These are phyloP conservation scores for Ctenomys sociabilis DNA, from an alignment of 2,113 vertebrate genomes.

Conservation along the genomic window DNA sequence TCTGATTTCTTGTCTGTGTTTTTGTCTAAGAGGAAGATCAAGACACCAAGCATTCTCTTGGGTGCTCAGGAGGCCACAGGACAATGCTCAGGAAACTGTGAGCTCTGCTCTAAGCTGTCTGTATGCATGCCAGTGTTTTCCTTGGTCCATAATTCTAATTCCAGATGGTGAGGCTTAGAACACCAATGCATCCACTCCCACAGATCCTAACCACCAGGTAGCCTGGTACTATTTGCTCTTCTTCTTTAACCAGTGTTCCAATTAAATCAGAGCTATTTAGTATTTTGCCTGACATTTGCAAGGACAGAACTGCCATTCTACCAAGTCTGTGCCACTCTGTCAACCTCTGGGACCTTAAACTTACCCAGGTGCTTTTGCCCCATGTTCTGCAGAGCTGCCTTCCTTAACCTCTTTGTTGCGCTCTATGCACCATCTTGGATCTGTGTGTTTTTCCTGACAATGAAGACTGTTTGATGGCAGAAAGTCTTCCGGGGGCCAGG, in stretches of 20 bases:
- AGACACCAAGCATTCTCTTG: background rate
- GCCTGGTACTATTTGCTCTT: background rate
- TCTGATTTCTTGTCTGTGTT: background rate
- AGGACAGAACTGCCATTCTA: background rate
- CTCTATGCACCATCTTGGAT: fast-evolving
- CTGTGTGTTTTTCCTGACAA: no score
- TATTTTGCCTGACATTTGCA: background rate
- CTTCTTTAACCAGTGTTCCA: background rate
- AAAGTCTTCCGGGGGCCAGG: background rate
- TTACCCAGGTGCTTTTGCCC: fast-evolving
- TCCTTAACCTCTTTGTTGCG: no score
- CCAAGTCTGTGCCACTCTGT: fast-evolving
- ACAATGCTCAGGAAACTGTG: background rate
- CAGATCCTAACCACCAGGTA: no score
- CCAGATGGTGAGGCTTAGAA: background rate
- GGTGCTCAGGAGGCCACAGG: background rate
- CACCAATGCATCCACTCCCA: fast-evolving
- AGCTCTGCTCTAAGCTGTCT: no score
- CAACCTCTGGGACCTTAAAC: fast-evolving
- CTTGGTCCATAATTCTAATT: background rate
- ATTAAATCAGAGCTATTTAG: background rate
- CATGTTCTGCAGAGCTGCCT: fast-evolving
- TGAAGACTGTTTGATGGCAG: fast-evolving
- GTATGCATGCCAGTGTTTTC: fast-evolving
- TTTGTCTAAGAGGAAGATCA: background rate